Percentiles rank a stretch among this genome's conserved stretches.
Evolutionary conservation across 2,113 vertebrate genomes (phyloP).

Genomic region (Probosciger aterrimus): DNA sequence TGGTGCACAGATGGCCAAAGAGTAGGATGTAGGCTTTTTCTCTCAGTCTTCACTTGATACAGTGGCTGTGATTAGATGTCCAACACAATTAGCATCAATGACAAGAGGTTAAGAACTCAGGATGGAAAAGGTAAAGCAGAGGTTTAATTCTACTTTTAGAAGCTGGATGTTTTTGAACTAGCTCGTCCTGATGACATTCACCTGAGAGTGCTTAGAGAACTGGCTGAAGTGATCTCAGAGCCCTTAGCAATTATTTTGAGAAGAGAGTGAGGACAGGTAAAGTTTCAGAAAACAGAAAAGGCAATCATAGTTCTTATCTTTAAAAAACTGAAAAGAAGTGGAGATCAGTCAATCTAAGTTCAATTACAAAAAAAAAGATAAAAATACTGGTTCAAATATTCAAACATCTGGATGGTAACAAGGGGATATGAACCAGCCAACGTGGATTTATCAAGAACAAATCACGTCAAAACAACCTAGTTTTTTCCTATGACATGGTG

Average conservation of each 20-base stretch:
- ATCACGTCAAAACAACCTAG: background rate
- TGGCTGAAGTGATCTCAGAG: background rate
- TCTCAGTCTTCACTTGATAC: conserved; percentile 2
- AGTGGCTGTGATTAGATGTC: conserved; percentile 56
- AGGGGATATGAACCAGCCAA: conserved; percentile 5
- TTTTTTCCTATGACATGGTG: background rate
- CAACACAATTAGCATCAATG: conserved; percentile 49
- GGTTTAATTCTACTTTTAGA: conserved; percentile 26
- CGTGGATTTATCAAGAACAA: background rate
- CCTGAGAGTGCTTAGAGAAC: background rate
- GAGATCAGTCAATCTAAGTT: background rate
- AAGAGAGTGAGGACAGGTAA: background rate
- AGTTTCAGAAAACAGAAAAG: conserved; percentile 23
- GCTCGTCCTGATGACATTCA: background rate
- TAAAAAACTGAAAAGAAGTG: background rate
- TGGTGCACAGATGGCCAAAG: conserved; percentile 1
- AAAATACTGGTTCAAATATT: background rate
- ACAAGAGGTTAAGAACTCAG: background rate
- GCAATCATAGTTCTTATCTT: background rate
- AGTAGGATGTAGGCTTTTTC: background rate
- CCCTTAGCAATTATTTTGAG: conserved; percentile 19
- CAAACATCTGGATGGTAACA: background rate
- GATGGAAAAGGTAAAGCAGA: conserved; percentile 27
- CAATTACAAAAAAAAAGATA: background rate
- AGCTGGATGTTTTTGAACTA: background rate